Evolutionary conservation across 2,113 vertebrate species (phyloP).

Genomic region (Ameiurus melas): DNA sequence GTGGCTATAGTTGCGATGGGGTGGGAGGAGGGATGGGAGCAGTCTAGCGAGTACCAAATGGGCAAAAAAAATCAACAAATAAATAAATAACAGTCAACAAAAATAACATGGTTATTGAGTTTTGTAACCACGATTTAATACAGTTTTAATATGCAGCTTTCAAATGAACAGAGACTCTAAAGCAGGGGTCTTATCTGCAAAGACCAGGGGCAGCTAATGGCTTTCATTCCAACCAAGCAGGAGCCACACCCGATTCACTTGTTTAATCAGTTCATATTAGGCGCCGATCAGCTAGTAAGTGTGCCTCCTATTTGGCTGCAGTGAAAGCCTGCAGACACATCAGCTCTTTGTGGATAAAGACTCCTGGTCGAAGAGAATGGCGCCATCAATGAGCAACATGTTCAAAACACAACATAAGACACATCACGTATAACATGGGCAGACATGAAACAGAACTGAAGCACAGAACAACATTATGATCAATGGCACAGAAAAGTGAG

Average conservation of each 20-base stretch:
- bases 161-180: slow-evolving; percentile 28
- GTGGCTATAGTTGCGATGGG: slow-evolving; percentile 91
- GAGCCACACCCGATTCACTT: not conserved
- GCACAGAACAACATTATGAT: slow-evolving; percentile 54
- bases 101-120: slow-evolving; percentile 59
- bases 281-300: no score
- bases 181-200: not conserved
- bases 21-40: slow-evolving; percentile 91
- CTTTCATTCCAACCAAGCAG: slow-evolving; percentile 7
- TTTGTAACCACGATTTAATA: slow-evolving; percentile 48
- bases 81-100: slow-evolving; percentile 66
- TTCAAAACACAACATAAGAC: slow-evolving; percentile 61
- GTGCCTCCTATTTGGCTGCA: not conserved
- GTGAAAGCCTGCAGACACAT: not conserved
- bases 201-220: not conserved
- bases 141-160: slow-evolving; percentile 43
- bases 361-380: slow-evolving; percentile 17
- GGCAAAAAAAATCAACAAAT: slow-evolving; percentile 51
- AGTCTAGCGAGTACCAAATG: slow-evolving; percentile 89
- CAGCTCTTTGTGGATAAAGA: not conserved
- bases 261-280: not conserved
- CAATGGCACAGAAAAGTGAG: slow-evolving; percentile 45
- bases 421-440: slow-evolving; percentile 53
- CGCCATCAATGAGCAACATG: slow-evolving; percentile 30
- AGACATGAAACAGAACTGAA: slow-evolving; percentile 43